phyloP scores from a whole-genome alignment of 2,888 invertebrate genomes.

The Caenorhabditis macrosperma region DNA sequence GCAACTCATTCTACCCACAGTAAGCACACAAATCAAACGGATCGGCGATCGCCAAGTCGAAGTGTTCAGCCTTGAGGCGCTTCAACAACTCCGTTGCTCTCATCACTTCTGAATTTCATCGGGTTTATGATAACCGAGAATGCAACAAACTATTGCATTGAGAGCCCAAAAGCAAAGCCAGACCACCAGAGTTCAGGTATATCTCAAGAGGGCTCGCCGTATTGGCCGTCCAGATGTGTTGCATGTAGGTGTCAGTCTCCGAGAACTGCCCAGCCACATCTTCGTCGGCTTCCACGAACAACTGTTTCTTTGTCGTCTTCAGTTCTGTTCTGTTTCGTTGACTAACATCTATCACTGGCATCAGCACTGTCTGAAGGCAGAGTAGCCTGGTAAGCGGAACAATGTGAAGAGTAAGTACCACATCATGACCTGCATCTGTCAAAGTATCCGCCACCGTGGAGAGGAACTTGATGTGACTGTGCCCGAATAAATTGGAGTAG shows the following conservation, averaged over 20 bases:
- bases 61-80: background rate
- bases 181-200: background rate
- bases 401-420: background rate
- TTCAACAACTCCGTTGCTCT: background rate
- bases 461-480: background rate
- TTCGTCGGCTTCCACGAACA: background rate
- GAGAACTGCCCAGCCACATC: background rate
- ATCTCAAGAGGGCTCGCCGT: background rate
- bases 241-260: background rate
- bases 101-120: background rate
- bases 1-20: too few species aligned
- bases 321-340: background rate
- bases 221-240: background rate
- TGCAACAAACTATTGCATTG: background rate
- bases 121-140: background rate
- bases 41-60: slow-evolving; percentile 9
- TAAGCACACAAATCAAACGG: slow-evolving; percentile 19
- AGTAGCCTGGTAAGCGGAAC: background rate
- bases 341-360: background rate
- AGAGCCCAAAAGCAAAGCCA: background rate
- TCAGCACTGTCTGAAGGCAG: background rate
- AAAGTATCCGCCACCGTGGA: background rate
- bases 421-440: background rate
- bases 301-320: background rate
- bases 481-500: background rate